These are phyloP conservation scores for Dicranocentrus wangi DNA, from an alignment of 2,888 invertebrate genomes.

Conservation along the genomic window DNA sequence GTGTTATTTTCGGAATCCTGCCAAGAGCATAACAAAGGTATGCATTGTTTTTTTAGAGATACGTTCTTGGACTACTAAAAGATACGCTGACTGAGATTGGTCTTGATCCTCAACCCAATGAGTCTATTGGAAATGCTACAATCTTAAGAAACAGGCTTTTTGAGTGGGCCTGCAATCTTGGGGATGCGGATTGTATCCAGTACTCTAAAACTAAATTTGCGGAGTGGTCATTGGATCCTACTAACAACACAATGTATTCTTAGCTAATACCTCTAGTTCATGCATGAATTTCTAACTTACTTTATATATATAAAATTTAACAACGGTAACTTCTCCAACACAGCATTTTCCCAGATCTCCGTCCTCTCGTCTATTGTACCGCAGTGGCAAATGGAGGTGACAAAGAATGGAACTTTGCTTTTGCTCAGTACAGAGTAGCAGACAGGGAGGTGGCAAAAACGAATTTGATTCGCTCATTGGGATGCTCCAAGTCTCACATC, in stretches of 20 bases:
- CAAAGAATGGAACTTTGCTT: conserved; percentile 62
- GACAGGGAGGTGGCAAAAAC: conserved; percentile 50
- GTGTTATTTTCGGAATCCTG: too few relatives aligned
- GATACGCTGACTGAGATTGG: conserved; percentile 55
- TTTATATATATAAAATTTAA: too few relatives aligned
- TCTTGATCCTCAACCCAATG: conserved; percentile 53
- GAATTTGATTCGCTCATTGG: conserved; percentile 65
- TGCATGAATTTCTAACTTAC: neutral
- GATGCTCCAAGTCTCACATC: conserved; percentile 62
- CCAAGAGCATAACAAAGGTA: too few relatives aligned
- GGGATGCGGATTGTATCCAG: conserved; percentile 52
- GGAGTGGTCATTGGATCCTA: conserved; percentile 56
- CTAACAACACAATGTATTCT: conserved; percentile 32
- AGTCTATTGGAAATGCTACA: conserved; percentile 51
- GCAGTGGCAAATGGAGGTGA: conserved; percentile 68
- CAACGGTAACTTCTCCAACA: too few relatives aligned
- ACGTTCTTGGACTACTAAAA: conserved; percentile 54
- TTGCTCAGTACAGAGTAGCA: conserved; percentile 49
- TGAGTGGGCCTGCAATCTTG: conserved; percentile 69
- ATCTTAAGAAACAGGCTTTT: conserved; percentile 66
- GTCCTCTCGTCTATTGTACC: conserved; percentile 66
- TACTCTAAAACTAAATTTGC: conserved; percentile 54
- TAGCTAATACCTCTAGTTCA: neutral
- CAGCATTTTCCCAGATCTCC: conserved; percentile 68
- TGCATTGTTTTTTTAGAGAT: conserved; percentile 63